Percentiles rank a stretch among this genome's conserved stretches.
Evolutionary conservation across 2,888 invertebrate genomes (phyloP).

Genomic region (Ormyrus thymus): DNA sequence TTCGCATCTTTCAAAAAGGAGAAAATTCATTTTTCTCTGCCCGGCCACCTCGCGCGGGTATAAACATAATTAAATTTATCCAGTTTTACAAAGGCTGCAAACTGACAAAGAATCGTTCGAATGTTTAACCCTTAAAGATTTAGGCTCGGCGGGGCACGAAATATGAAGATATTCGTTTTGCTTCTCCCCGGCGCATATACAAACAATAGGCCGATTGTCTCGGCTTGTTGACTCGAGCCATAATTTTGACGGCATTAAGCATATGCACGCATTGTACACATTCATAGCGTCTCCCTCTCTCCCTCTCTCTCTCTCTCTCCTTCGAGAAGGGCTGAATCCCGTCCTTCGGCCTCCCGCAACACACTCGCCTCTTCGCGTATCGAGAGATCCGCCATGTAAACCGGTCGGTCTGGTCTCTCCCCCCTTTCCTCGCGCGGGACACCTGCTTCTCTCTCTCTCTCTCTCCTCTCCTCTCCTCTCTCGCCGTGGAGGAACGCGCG

Average conservation of each 20-base stretch:
- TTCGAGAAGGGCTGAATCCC: constrained; percentile 29
- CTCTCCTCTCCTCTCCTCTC: constrained; percentile 34
- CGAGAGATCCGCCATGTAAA: constrained; percentile 67
- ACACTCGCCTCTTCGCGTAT: constrained; percentile 47
- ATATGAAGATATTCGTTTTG: too few relatives aligned
- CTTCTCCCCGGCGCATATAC: not conserved
- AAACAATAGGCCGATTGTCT: constrained; percentile 46
- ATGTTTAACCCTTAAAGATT: too few relatives aligned
- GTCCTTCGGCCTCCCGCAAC: constrained; percentile 51
- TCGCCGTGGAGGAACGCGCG: constrained; percentile 42
- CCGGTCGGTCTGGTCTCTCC: constrained; percentile 73
- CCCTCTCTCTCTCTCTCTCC: constrained; percentile 48
- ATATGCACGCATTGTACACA: constrained; percentile 27
- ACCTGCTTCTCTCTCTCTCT: constrained; percentile 66
- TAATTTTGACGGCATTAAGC: constrained; percentile 52
- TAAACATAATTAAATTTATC: too few relatives aligned
- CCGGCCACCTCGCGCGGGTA: too few relatives aligned
- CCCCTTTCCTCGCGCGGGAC: constrained; percentile 62
- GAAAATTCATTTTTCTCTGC: too few relatives aligned
- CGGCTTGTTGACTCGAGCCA: constrained; percentile 12
- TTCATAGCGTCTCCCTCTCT: constrained; percentile 38
- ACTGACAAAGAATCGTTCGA: too few relatives aligned
- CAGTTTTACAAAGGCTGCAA: too few relatives aligned
- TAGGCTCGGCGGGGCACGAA: not conserved
- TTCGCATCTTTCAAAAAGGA: too few relatives aligned